Evolutionary conservation across 2,113 vertebrate genomes (phyloP).

Genomic region (Xiphophorus maculatus): DNA sequence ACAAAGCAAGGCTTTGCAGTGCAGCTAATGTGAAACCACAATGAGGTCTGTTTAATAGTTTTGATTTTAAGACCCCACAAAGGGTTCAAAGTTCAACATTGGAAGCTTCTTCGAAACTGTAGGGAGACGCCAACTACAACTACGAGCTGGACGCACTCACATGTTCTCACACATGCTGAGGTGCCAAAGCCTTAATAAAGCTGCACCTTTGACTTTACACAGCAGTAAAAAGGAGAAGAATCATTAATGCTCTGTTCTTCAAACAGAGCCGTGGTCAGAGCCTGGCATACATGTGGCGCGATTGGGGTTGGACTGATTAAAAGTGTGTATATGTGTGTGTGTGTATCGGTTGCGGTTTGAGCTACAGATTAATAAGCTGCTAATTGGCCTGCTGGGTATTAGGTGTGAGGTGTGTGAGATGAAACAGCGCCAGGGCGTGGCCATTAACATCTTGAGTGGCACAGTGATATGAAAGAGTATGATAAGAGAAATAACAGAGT

Average conservation of each 20-base stretch:
- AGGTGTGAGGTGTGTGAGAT: constrained; percentile 58
- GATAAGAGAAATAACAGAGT: constrained; percentile 8
- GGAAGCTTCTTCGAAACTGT: constrained; percentile 66
- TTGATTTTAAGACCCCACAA: constrained; percentile 58
- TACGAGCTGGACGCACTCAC: constrained; percentile 14
- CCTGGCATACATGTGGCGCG: constrained; percentile 54
- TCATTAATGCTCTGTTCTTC: constrained; percentile 77
- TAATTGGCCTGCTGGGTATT: constrained; percentile 79
- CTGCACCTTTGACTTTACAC: constrained; percentile 74
- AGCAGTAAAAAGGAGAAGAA: constrained; percentile 69
- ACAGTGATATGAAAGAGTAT: constrained; percentile 35
- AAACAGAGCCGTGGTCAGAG: constrained; percentile 57
- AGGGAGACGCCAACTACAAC: constrained; percentile 54
- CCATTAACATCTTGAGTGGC: constrained; percentile 21
- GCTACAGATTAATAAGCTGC: constrained; percentile 74
- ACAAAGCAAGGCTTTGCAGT: constrained; percentile 20
- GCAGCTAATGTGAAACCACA: constrained; percentile 47
- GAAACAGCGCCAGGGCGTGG: constrained; percentile 50
- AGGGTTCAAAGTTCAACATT: constrained; percentile 70
- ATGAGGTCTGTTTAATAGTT: constrained; percentile 68
- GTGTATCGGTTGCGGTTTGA: constrained; percentile 64
- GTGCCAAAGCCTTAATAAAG: constrained; percentile 74
- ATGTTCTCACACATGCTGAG: constrained; percentile 43
- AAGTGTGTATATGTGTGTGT: constrained; percentile 34
- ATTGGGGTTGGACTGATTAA: constrained; percentile 40